Base-by-base conservation (phyloP, 1,140 invertebrate species). In the Magallana ariakensis region DNA sequence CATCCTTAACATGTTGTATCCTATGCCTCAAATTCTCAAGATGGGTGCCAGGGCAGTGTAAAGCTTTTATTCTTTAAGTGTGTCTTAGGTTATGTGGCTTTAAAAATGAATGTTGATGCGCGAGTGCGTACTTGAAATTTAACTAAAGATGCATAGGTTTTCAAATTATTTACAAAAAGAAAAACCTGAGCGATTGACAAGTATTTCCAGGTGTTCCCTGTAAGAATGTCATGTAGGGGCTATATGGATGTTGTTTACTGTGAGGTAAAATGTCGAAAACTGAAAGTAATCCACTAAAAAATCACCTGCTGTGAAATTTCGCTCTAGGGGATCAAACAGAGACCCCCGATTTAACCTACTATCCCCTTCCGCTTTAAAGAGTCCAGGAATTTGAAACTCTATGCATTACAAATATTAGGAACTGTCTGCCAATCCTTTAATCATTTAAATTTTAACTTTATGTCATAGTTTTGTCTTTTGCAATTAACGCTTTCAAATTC, bases 241-340 rank as follows among this genome's bases (percentile, higher is more conserved):
- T 26, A 13, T 75, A 26, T 75, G 66, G 66, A 75, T 19, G 66
- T 75, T 75, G 66, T 75, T 75, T 75, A 75, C 66, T 13, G 66
- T 75, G 66, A 75, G 22, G 66, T 26, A 75, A 75, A 75, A 22
- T 75, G 22, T 22, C 66, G 19, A 75, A 75, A 75, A 75, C 66
- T 75, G 66, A 75, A 75, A 75, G 66, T 75, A 75, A 75, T 75
- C 66, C 66, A 75, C 66, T 75, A 75, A 75, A 75, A 75, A 75
- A 75, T 75, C 66, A 75, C 66, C 66, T 75, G 66, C 66, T 75
- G 66, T 75, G 66, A 75, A 75, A 75, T 75, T 75, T 75, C 66
- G 66, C 66, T 75, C 66, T 75, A 75, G 66, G 66, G 66, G 66
- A 75, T 75, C 66, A 75, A 75, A 75, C 9, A 26, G 33, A 75